Conservation (phyloP, 2,113 vertebrate genomes). For the Silurus asotus region DNA sequence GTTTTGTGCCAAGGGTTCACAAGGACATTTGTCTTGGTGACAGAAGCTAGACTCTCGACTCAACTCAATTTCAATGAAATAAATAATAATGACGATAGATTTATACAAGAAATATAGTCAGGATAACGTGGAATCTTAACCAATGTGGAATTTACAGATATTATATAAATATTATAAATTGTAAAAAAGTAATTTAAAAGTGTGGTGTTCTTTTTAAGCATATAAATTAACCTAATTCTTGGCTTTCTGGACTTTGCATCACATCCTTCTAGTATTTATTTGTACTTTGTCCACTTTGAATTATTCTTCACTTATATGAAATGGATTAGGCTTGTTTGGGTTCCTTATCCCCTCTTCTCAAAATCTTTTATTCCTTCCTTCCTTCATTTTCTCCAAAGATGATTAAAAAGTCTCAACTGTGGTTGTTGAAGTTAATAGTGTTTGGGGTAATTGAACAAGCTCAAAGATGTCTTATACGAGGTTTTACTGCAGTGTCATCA, state of each 20-base stretch:
- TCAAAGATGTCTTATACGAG: slow-evolving; percentile 73
- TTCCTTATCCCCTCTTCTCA: slow-evolving; percentile 50
- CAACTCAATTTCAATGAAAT: too few relatives aligned
- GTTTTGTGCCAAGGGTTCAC: too few relatives aligned
- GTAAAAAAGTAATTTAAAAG: not conserved
- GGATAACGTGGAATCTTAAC: too few relatives aligned
- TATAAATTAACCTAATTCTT: not conserved
- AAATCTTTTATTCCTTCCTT: slow-evolving; percentile 18
- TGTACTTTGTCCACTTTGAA: not conserved
- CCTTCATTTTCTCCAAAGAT: slow-evolving; percentile 51
- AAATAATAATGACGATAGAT: too few relatives aligned
- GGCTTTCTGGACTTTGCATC: not conserved
- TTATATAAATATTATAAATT: too few relatives aligned
- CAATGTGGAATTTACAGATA: too few relatives aligned
- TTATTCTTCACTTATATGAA: not conserved
- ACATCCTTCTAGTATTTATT: not conserved
- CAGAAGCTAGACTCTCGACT: too few relatives aligned
- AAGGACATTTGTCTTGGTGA: too few relatives aligned
- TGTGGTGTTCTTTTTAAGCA: not conserved
- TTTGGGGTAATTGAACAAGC: slow-evolving; percentile 74
- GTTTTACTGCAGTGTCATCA: slow-evolving; percentile 77
- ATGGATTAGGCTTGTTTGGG: slow-evolving; percentile 60
- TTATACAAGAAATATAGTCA: too few relatives aligned
- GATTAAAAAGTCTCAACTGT: slow-evolving; percentile 56
- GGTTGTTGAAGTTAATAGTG: slow-evolving; percentile 63